phyloP scores from a whole-genome alignment of 64 coral and sea anemone genomes.

The Stylophora pistillata region DNA sequence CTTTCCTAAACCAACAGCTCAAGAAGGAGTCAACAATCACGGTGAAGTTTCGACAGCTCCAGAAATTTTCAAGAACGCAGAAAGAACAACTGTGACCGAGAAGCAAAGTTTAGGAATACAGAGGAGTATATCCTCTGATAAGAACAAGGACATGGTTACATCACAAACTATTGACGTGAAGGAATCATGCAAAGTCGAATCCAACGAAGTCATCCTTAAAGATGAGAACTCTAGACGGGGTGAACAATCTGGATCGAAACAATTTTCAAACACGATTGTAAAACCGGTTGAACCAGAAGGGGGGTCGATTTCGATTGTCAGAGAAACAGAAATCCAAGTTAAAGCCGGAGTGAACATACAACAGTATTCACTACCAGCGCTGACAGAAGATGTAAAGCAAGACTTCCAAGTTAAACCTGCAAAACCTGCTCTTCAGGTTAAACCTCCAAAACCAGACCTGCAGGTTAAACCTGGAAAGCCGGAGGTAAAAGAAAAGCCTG shows the following conservation, averaged over 20 bases:
- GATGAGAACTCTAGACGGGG: neutral
- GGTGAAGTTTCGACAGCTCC: neutral
- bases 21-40: neutral
- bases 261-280: neutral
- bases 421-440: neutral
- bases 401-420: too few species aligned
- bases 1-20: neutral
- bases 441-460: neutral
- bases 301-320: neutral
- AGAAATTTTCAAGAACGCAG: neutral
- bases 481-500: neutral
- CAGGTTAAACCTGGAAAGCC: neutral
- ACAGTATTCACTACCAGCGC: neutral
- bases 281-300: constrained; percentile 7
- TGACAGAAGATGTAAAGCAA: neutral
- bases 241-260: neutral
- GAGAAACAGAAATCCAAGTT: neutral
- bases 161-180: neutral
- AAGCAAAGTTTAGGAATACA: neutral
- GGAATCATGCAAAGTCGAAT: neutral
- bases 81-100: too few species aligned
- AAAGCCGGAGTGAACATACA: neutral
- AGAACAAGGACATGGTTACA: neutral
- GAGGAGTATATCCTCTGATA: neutral
- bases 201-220: neutral